A percentile compares a stretch with the other conserved stretches of the same genome.
phyloP scores from a whole-genome alignment of 2,797 vertebrate genomes.

The Anabas testudineus region DNA sequence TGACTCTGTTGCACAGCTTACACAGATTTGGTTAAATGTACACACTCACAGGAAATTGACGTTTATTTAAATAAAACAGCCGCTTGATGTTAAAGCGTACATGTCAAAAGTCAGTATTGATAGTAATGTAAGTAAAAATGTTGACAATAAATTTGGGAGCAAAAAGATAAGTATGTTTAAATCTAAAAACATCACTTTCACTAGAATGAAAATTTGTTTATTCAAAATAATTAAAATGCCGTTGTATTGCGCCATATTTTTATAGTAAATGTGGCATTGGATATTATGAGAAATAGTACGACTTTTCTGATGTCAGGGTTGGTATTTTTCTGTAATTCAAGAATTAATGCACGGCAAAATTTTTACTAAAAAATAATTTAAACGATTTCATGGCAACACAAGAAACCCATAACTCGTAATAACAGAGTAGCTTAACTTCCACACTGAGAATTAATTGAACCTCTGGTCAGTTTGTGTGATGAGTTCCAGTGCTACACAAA shows the following conservation, averaged over 20 bases:
- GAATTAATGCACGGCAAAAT: neutral
- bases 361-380: neutral
- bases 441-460: conserved; percentile 6
- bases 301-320: conserved; percentile 28
- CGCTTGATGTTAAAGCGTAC: conserved; percentile 15
- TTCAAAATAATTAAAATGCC: neutral
- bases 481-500: conserved; percentile 24
- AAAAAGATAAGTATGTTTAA: neutral
- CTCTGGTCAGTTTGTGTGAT: conserved; percentile 33
- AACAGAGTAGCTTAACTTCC: neutral
- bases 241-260: conserved; percentile 12
- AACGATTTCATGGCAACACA: conserved; percentile 15
- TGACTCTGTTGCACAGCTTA: conserved; percentile 35
- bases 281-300: conserved; percentile 7
- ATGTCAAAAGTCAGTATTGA: conserved; percentile 3
- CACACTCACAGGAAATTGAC: conserved; percentile 67
- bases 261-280: neutral
- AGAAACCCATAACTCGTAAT: conserved; percentile 13
- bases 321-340: conserved; percentile 39
- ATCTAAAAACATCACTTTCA: neutral
- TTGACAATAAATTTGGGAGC: neutral
- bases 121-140: conserved; percentile 4
- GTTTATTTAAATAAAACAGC: conserved; percentile 37
- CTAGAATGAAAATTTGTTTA: neutral
- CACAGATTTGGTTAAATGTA: conserved; percentile 27